Base-by-base conservation (phyloP, 2,888 invertebrate species). In the Drosophila leonis region DNA sequence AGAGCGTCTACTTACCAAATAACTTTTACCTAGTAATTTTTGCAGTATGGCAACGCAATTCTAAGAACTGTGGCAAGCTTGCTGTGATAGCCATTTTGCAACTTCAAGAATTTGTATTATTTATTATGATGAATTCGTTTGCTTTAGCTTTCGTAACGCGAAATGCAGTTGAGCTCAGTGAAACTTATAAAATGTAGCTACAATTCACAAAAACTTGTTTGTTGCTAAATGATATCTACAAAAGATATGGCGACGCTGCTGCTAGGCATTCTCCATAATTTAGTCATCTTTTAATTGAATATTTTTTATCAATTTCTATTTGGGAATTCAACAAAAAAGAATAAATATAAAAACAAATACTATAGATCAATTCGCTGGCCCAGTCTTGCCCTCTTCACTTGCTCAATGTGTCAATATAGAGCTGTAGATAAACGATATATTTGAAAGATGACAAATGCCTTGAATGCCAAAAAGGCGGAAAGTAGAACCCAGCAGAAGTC, bases 361-460 rank as follows among this genome's bases (percentile, higher is more conserved):
- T n/a, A 12, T 42, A 6, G 18, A 20, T 42, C 42, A 20, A 42
- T 42, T 42, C 20, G 42, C 6, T 20, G 0, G 37, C 0, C 20
- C 41, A 20, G 41, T 20, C 18, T 4, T 9, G 41, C 20, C 41
- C 20, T 18, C 41, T 0, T 41, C 48, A 31, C 48, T 48, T n/a
- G 48, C 29, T 31, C 29, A 27, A 48, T 31, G 10, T 49, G 31
- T 20, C 56, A 31, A 42, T 44, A 44, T 31, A 29, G 13, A 20
- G 18, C 55, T 12, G 24, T 57, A 44, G 56, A 31, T 42, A 29
- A 31, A 29, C 29, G 29, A 24, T 46, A 63, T 60, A 63, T 29
- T n/a, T n/a, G 9, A 29, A 59, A 13, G 18, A 46, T 63, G 65
- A 51, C 37, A 49, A 49, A 48, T 64, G 62, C 7, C 39, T 35